These are phyloP conservation scores for Corythoichthys intestinalis DNA, from an alignment of 2,113 vertebrate genomes.

Conservation along the genomic window DNA sequence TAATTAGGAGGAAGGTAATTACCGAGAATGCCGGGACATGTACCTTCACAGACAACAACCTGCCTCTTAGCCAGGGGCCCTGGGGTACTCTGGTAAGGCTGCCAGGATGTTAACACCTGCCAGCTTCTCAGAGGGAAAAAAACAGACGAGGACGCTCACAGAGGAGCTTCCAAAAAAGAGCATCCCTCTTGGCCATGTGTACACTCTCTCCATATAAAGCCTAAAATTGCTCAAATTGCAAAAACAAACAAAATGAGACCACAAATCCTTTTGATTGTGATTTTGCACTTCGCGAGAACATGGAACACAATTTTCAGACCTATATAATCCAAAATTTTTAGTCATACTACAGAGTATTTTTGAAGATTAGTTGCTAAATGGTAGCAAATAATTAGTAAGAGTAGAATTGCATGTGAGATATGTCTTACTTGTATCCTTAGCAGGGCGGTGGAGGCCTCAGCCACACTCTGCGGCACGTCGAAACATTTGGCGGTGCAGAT, in stretches of 20 bases:
- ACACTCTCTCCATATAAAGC: background rate
- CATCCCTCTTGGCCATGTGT: constrained; percentile 33
- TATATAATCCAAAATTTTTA: too few species aligned
- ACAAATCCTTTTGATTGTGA: too few species aligned
- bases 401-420: background rate
- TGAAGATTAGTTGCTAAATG: background rate
- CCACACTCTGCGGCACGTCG: constrained; percentile 85
- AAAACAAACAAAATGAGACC: constrained; percentile 12
- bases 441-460: constrained; percentile 79
- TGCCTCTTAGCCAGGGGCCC: constrained; percentile 43
- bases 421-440: constrained; percentile 89
- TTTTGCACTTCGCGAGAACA: too few species aligned
- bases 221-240: constrained; percentile 16
- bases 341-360: too few species aligned
- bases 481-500: constrained; percentile 93
- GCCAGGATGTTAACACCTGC: constrained; percentile 48
- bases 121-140: constrained; percentile 37
- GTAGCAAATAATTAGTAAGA: background rate
- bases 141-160: constrained; percentile 30
- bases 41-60: constrained; percentile 45
- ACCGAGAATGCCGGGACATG: constrained; percentile 36
- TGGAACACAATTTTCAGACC: too few species aligned
- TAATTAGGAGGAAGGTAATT: constrained; percentile 50
- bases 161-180: constrained; percentile 37
- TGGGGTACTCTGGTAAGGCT: constrained; percentile 44